Evolutionary conservation across 1,140 invertebrate genomes (phyloP).

Genomic region (Bradysia coprophila): DNA sequence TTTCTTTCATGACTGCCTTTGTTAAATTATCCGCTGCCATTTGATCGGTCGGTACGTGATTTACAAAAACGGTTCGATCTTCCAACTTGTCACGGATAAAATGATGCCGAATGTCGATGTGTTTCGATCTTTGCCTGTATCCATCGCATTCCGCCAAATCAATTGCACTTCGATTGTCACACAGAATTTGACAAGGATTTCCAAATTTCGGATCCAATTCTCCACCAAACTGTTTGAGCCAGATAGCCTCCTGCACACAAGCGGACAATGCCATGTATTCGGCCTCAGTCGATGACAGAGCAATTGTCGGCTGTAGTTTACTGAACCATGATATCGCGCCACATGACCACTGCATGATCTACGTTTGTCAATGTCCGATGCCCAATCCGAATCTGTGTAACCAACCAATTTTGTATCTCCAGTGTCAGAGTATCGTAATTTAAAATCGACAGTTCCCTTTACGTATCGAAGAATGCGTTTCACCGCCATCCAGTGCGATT

Average conservation of each 20-base stretch:
- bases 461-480: slow-evolving; percentile 13
- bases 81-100: slow-evolving; percentile 8
- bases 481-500: slow-evolving; percentile 2
- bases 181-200: background rate
- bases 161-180: slow-evolving; percentile 12
- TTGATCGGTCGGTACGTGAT: slow-evolving; percentile 8
- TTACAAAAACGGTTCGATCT: slow-evolving; percentile 4
- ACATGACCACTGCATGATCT: slow-evolving; percentile 11
- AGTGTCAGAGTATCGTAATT: slow-evolving; percentile 4
- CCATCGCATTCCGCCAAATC: slow-evolving; percentile 7
- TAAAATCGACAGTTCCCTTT: slow-evolving; percentile 8
- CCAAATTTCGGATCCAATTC: background rate
- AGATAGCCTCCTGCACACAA: slow-evolving; percentile 11
- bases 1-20: slow-evolving; percentile 5
- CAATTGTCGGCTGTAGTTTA: slow-evolving; percentile 17
- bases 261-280: slow-evolving; percentile 16
- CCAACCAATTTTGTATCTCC: slow-evolving; percentile 3
- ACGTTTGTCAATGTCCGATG: slow-evolving; percentile 12
- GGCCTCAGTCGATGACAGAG: slow-evolving; percentile 19
- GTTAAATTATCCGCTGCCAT: slow-evolving; percentile 10
- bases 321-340: slow-evolving; percentile 18
- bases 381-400: slow-evolving; percentile 18
- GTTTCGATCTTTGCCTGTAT: slow-evolving; percentile 9
- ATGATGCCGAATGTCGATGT: slow-evolving; percentile 11
- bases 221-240: slow-evolving; percentile 9